Base-by-base conservation (phyloP, 2,797 vertebrate species). In the Anisognathus igniventris region DNA sequence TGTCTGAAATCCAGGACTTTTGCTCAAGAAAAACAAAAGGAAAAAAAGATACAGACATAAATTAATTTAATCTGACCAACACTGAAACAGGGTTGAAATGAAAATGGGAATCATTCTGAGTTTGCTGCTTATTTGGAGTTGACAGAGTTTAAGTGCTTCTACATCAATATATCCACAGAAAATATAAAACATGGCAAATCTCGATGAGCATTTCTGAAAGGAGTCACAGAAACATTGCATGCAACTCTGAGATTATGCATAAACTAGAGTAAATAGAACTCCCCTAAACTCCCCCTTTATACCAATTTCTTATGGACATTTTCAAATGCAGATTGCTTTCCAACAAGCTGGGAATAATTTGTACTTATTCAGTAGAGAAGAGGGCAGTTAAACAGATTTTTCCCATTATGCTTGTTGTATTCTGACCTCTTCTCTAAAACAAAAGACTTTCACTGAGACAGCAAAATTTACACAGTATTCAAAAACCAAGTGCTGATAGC, bases 321-420 rank as follows among this genome's bases (percentile, higher is more conserved):
- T 93, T 95, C 27, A 91, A 85, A 76, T 39, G 72, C 60, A 89
- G 92, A 92, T 54, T 77, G 75, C 61, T 91, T 93, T 85, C 74
- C 84, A 86, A 54, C 37, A 94, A 82, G 58, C 74, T 88, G 60
- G 60, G 51, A 96, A 87, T 84, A 84, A 95, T 86, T 84, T 89
- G 35, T 82, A 86, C 37, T 93, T 62, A 95, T 89, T 71, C 84
- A 62, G 74, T 20, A 27, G 54, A 86, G 56, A 91, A 93, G 33
- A 81, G 51, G 70, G 64, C 90, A 92, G 79, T 86, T 53, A 81
- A 81, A 86, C 37, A 86, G 64, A 95, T 64, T 95, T 95, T 94
- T 73, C 47, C 71, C 70, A 86, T 84, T 88, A 93, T n/a, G 67
- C 13, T 31, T 88, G 71, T 54, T 68, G 22, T 54, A 83, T 56